Base-by-base conservation (phyloP, 2,797 vertebrate genomes). In the Perodicticus potto region DNA sequence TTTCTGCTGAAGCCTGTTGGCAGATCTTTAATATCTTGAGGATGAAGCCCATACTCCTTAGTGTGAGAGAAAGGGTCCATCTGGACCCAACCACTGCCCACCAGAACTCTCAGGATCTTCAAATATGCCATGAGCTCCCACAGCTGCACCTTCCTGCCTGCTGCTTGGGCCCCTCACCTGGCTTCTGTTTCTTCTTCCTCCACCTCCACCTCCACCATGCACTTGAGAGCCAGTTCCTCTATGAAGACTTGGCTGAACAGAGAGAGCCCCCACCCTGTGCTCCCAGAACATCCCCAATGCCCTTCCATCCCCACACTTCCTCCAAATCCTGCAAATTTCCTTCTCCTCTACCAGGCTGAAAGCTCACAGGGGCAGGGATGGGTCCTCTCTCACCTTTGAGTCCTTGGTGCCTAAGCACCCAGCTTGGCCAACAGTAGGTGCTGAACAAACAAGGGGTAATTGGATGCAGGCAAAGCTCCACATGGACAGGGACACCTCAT, bases 41-140 rank as follows among this genome's bases (percentile, higher is more conserved):
- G 61, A 72, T 85, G 59, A 80, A 77, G 13, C 34, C 37, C 67
- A 8, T 3, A 61, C 17, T 25, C 63, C 19, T 40, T 23, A 17
- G 4, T 3, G 27, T 5, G 49, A 29, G 20, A 67, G 11, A n/a
- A 37, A 77, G 37, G 29, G 45, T 59, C 53, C n/a, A n/a, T 16
- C 43, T 67, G 43, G 27, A 55, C 4, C 17, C 9, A 34, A 65
- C 14, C 53, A 25, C 34, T 84, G 43, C n/a, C 57, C 43, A 13
- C 22, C 14, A 8, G 83, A 14, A 32, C 34, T 20, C 53, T 10
- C 13, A 7, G 78, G 14, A 29, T 27, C 20, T 49, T 70, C 9
- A 4, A 1, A 9, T 10, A 22, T 43, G 40, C 13, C 25, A 0
- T 0, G 25, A 8, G 5, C 32, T 88, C 45, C 5, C 8, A 3